These are phyloP conservation scores for Naso thynnoides DNA, from an alignment of 2,797 vertebrate genomes.

Conservation along the genomic window DNA sequence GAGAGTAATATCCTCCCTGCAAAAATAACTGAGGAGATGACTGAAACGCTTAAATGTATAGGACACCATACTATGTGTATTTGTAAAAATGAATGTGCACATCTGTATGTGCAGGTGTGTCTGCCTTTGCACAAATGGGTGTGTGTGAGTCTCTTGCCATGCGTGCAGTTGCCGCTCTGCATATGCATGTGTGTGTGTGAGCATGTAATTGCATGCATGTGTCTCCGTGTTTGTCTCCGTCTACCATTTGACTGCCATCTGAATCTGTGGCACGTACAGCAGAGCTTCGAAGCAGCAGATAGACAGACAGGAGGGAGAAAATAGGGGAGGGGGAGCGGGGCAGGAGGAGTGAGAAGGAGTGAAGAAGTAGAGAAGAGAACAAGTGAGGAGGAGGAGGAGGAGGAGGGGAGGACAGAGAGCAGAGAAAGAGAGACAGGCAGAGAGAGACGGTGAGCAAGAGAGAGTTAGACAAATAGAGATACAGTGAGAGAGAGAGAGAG, in stretches of 20 bases:
- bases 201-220: conserved; percentile 79
- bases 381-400: conserved; percentile 54
- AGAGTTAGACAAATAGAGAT: conserved; percentile 74
- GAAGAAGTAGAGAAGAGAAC: conserved; percentile 63
- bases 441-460: conserved; percentile 57
- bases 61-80: conserved; percentile 26
- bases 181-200: conserved; percentile 40
- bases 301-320: conserved; percentile 64
- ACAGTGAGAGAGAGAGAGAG: conserved; percentile 66
- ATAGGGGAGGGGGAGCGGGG: conserved; percentile 2
- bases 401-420: conserved; percentile 51
- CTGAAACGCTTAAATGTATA: conserved; percentile 47
- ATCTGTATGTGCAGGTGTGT: conserved; percentile 37
- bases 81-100: conserved; percentile 20
- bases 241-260: conserved; percentile 77
- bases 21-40: conserved; percentile 48
- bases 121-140: conserved; percentile 20
- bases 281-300: conserved; percentile 67
- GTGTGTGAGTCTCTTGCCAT: conserved; percentile 24
- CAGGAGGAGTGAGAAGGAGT: conserved; percentile 43
- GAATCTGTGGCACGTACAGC: conserved; percentile 79
- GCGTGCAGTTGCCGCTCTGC: conserved; percentile 46
- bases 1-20: conserved; percentile 46
- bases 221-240: conserved; percentile 73
- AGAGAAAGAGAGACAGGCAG: conserved; percentile 51